These are phyloP conservation scores for Tachysurus vachellii DNA, from an alignment of 2,113 vertebrate species.

Conservation along the genomic window DNA sequence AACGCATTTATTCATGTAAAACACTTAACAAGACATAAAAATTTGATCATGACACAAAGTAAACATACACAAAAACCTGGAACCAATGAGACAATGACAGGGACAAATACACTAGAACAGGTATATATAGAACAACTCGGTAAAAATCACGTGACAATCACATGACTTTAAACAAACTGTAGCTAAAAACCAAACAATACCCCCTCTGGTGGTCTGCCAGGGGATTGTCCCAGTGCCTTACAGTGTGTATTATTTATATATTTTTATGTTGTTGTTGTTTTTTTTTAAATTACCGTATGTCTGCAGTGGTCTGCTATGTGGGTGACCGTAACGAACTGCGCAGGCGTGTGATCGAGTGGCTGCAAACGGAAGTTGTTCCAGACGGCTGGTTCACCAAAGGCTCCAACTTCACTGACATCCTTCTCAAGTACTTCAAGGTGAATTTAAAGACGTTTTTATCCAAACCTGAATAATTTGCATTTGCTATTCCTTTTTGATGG, in stretches of 20 bases:
- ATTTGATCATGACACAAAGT: no score
- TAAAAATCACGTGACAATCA: no score
- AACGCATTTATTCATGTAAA: no score
- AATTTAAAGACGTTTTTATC: constrained; percentile 28
- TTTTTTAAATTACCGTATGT: background rate
- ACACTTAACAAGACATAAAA: no score
- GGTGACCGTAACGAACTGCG: constrained; percentile 93
- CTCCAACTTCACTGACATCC: constrained; percentile 91
- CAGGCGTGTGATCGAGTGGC: constrained; percentile 90
- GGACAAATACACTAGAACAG: background rate
- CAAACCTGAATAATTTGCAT: background rate
- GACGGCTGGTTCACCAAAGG: constrained; percentile 98
- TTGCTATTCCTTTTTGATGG: background rate
- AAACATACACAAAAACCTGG: no score
- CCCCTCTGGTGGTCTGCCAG: no score
- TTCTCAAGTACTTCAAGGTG: constrained; percentile 97
- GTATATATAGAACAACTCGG: no score
- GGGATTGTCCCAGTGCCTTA: no score
- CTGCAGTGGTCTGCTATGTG: constrained; percentile 91
- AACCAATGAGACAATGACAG: no score
- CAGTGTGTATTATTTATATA: background rate
- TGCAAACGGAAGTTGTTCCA: constrained; percentile 91
- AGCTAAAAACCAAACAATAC: no score
- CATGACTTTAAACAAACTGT: no score
- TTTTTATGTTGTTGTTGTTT: background rate